Conservation (phyloP, 2,888 invertebrate species). For the Oithona nana region DNA sequence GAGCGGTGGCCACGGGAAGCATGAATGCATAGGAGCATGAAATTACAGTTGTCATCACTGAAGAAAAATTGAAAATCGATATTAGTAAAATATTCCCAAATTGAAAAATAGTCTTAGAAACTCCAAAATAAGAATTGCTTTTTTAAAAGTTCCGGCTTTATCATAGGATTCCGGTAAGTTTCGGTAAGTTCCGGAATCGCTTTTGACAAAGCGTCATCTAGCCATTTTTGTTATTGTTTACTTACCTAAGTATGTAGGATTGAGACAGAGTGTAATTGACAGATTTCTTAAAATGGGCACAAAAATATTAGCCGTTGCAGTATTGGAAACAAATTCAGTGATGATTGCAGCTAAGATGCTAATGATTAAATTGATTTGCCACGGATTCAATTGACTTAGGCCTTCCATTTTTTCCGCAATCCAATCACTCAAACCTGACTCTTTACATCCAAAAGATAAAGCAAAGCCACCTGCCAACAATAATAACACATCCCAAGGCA, state of each 20-base stretch:
- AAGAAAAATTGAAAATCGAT: not conserved
- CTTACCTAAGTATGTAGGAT: not conserved
- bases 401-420: constrained; percentile 41
- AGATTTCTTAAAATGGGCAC: constrained; percentile 62
- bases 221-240: no score
- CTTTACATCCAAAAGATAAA: constrained; percentile 62
- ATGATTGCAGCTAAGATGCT: constrained; percentile 55
- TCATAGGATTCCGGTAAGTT: no score
- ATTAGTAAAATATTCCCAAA: no score
- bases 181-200: no score
- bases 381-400: constrained; percentile 39
- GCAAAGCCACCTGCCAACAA: constrained; percentile 79
- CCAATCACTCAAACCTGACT: constrained; percentile 52
- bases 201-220: no score
- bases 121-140: no score
- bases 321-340: constrained; percentile 77
- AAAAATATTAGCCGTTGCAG: constrained; percentile 71
- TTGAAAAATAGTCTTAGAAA: no score
- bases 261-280: constrained; percentile 22
- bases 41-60: constrained; percentile 59
- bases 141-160: no score
- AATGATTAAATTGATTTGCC: constrained; percentile 50
- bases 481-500: constrained; percentile 76
- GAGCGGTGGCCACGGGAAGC: constrained; percentile 83
- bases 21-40: constrained; percentile 76